phyloP scores from a whole-genome alignment of 2,888 invertebrate species.

The Nomada fabriciana region DNA sequence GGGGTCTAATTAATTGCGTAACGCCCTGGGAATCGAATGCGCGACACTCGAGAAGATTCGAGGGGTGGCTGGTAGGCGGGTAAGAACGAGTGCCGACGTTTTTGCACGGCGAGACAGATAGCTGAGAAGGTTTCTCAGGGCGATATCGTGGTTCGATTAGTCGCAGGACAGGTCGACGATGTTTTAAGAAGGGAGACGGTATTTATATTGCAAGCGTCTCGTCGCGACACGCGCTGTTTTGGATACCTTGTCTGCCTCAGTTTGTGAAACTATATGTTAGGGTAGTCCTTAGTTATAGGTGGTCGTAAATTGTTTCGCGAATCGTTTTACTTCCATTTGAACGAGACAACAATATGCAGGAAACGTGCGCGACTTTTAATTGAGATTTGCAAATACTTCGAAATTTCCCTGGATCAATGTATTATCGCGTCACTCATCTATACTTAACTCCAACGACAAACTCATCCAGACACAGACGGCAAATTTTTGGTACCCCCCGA shows the following conservation, averaged over 20 bases:
- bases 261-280: neutral
- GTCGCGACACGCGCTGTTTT: neutral
- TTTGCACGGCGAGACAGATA: conserved; percentile 43
- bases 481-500: no score
- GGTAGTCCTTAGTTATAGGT: neutral
- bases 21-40: conserved; percentile 66
- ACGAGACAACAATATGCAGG: no score
- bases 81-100: conserved; percentile 27
- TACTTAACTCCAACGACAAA: neutral
- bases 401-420: no score
- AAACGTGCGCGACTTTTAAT: no score
- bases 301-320: no score
- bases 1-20: conserved; percentile 71
- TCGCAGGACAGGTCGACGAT: neutral
- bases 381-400: no score
- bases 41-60: conserved; percentile 47
- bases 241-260: neutral
- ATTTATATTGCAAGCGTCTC: conserved; percentile 26
- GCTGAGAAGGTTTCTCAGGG: neutral
- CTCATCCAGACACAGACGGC: no score
- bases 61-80: conserved; percentile 41
- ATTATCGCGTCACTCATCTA: neutral
- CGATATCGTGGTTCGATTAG: conserved; percentile 50
- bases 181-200: conserved; percentile 14
- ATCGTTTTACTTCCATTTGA: no score